Conservation (phyloP, 2,797 vertebrate genomes). For the Halcyon chelicuti region DNA sequence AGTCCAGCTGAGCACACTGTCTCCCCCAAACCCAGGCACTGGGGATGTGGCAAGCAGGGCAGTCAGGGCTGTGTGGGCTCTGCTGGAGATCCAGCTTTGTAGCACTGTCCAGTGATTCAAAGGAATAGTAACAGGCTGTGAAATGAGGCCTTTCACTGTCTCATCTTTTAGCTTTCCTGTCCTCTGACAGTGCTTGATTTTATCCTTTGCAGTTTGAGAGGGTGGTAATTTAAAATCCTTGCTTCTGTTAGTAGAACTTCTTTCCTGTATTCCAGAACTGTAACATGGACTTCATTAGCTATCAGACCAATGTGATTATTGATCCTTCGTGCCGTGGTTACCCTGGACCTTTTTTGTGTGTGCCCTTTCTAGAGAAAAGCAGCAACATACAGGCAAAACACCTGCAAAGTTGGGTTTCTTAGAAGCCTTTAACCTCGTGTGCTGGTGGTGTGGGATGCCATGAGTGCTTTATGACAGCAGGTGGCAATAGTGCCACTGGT, state of each 20-base stretch:
- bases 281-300: neutral
- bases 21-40: neutral
- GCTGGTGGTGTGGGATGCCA: neutral
- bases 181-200: neutral
- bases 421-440: fast-evolving
- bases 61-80: neutral
- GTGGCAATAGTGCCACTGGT: slow-evolving; percentile 48
- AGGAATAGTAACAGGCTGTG: neutral
- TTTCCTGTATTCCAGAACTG: neutral
- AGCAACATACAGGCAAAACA: neutral
- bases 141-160: neutral
- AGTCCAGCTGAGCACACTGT: fast-evolving
- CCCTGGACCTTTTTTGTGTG: neutral
- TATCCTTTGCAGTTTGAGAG: neutral
- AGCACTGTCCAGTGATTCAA: neutral
- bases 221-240: neutral
- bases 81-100: neutral
- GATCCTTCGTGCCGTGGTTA: neutral
- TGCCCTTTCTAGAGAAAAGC: neutral
- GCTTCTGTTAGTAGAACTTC: neutral
- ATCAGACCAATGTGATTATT: neutral
- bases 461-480: slow-evolving; percentile 9
- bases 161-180: neutral
- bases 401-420: neutral
- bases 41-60: too few species aligned